Percentiles rank a stretch among this genome's conserved stretches.
These are phyloP conservation scores for Ciconia maguari DNA, from an alignment of 2,113 vertebrate genomes.

Conservation along the genomic window DNA sequence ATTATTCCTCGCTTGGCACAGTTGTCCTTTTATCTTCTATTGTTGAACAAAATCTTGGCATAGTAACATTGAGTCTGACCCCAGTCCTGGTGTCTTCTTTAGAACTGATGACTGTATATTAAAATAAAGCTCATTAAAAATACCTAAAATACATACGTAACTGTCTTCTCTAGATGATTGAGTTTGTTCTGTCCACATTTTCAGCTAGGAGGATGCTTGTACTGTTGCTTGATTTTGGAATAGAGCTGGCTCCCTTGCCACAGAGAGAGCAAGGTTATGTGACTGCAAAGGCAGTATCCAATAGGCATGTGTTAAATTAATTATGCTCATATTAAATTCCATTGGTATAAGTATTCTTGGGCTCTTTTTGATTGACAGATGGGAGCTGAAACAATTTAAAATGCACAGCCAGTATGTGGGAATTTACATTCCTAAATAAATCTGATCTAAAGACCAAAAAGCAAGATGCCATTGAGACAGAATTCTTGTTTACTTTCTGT, in stretches of 20 bases:
- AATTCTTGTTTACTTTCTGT: conserved; percentile 12
- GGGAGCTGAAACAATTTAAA: background rate
- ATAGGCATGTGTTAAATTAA: background rate
- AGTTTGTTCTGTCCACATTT: background rate
- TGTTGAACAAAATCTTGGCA: background rate
- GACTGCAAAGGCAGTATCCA: background rate
- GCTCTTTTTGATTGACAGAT: background rate
- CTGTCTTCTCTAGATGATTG: background rate
- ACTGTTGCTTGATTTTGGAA: background rate
- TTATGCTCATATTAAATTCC: background rate
- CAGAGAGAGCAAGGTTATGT: background rate
- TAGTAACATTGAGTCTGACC: background rate
- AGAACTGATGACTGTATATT: background rate
- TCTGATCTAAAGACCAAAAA: background rate
- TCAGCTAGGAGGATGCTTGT: background rate
- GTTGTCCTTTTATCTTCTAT: background rate
- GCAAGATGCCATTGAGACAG: background rate
- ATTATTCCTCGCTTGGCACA: background rate
- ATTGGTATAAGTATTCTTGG: background rate
- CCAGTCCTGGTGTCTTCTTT: background rate
- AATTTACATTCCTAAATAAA: background rate
- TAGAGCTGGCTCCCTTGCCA: background rate
- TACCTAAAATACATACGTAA: background rate
- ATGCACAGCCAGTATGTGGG: background rate
- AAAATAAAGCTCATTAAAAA: background rate